Evolutionary conservation across 2,797 vertebrate species (phyloP).

Genomic region (Moxostoma hubbsi): DNA sequence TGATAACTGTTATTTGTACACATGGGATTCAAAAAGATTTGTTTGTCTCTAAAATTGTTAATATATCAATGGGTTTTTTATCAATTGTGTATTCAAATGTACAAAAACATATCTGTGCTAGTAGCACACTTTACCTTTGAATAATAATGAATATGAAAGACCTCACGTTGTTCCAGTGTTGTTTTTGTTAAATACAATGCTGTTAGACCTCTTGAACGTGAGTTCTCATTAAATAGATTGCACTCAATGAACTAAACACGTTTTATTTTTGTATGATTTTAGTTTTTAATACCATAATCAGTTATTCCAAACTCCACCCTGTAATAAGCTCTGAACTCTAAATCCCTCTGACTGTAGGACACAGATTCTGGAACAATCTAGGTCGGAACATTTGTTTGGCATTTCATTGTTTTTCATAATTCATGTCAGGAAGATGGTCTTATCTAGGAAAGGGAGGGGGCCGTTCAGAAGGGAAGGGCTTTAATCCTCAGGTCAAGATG

Average conservation of each 20-base stretch:
- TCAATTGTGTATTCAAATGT: too few relatives aligned
- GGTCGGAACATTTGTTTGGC: constrained; percentile 67
- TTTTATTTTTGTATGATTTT: neutral
- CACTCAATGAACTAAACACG: neutral
- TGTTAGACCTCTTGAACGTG: neutral
- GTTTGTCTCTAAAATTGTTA: neutral
- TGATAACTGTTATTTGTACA: neutral
- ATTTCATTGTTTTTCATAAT: constrained; percentile 72
- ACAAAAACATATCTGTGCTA: too few relatives aligned
- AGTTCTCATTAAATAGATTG: neutral
- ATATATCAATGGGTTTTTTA: too few relatives aligned
- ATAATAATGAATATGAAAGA: too few relatives aligned
- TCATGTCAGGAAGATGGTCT: constrained; percentile 72
- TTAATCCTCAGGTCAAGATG: constrained; percentile 84
- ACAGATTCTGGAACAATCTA: constrained; percentile 33
- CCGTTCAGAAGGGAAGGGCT: constrained; percentile 70
- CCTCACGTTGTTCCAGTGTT: neutral
- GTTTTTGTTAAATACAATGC: neutral
- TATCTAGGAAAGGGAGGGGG: constrained; percentile 62
- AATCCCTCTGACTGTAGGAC: constrained; percentile 9
- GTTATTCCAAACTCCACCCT: neutral
- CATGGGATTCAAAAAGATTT: neutral
- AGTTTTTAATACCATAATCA: neutral
- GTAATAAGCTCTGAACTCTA: constrained; percentile 4
- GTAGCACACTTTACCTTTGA: too few relatives aligned